Evolutionary conservation across 1,140 invertebrate species (phyloP), one percentile per base, ranked within the genome.

Genomic region (Caerostris extrusa): DNA sequence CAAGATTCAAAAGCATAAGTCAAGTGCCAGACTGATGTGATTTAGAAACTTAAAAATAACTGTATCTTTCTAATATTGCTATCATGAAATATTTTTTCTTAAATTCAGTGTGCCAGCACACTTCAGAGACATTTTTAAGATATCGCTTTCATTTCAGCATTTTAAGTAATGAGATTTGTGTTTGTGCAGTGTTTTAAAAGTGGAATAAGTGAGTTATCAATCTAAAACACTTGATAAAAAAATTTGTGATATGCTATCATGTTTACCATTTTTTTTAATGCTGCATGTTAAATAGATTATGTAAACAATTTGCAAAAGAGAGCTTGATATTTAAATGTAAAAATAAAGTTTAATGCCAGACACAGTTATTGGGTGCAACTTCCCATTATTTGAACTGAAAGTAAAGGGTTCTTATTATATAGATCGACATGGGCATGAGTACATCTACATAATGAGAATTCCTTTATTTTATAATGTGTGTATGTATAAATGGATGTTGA

Each of bases 1-100:
- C 93, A 94, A 90, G 93, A 90, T 94, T 94, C 53, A 94, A 85
- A 90, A 94, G 93, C 57, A 94, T 94, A 81, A 94, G 93, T 67
- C 93, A 94, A 90, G 93, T 94, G 77, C 77, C 87, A 90, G 93
- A 94, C 86, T 93, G 71, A 93, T 81, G 71, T 81, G 89, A 81
- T 56, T 90, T 90, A 90, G 89, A 67, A 53, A 69, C 89, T 90
- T 90, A 81, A 81, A 71, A 90, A 60, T 90, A 17, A 58, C 17
- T 90, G 89, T 90, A 90, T 69, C 50, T 90, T 90, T 90, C 71
- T 77, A 56, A 57, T 81, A 56, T 50, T 67, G 53, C 82, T 83
- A 83, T 83, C 14, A n/a, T 83, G 56, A 58, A 83, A 55, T 83
- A 83, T 83, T 83, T 83, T 83, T 50, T 77, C 71, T 53, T 77